Conservation (phyloP, 1,140 invertebrate species). For the Onthophagus taurus region DNA sequence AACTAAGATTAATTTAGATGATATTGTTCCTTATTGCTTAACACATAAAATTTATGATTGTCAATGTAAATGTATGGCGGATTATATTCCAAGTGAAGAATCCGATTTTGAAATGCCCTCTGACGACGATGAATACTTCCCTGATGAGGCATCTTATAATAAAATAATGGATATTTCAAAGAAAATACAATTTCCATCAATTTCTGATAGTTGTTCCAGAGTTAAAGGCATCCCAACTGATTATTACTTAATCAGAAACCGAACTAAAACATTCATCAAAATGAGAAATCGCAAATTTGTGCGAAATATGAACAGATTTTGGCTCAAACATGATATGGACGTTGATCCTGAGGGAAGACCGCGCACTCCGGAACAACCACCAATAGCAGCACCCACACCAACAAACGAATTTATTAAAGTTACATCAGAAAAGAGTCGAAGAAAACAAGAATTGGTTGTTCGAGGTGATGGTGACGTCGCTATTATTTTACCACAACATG, state of each 20-base stretch:
- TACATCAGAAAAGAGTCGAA: background rate
- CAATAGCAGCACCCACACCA: background rate
- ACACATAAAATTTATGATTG: constrained; percentile 33
- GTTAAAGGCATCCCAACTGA: constrained; percentile 9
- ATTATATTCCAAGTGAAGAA: no score
- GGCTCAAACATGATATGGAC: background rate
- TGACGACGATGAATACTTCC: background rate
- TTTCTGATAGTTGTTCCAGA: constrained; percentile 2
- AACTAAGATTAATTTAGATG: constrained; percentile 22
- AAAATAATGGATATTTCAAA: no score
- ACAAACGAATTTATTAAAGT: background rate
- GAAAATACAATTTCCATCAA: constrained; percentile 1
- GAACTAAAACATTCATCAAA: background rate
- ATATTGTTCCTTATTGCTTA: constrained; percentile 33
- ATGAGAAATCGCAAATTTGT: background rate
- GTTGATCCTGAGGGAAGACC: background rate
- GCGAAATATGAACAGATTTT: background rate
- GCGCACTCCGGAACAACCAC: background rate
- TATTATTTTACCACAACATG: no score
- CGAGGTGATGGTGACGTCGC: background rate
- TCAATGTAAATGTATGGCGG: constrained; percentile 25
- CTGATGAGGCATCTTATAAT: no score
- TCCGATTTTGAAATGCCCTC: background rate
- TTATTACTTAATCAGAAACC: constrained; percentile 6
- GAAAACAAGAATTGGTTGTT: constrained; percentile 2